Conservation (phyloP, 2,797 vertebrate genomes). For the Sebastes oblongus region DNA sequence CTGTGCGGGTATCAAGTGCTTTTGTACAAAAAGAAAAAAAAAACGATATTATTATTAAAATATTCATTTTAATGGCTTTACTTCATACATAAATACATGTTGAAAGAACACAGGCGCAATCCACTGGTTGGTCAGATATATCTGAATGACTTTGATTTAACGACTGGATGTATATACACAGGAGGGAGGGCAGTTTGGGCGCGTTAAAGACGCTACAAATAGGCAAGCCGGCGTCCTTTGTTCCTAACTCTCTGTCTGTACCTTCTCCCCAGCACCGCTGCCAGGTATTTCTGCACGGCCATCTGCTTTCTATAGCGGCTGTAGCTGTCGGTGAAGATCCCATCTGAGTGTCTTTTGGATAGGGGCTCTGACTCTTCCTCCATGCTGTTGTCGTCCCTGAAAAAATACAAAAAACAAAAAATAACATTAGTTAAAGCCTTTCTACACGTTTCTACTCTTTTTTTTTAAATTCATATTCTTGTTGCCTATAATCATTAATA, state of each 20-base stretch:
- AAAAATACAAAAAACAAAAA: constrained; percentile 34
- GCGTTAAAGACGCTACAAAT: constrained; percentile 91
- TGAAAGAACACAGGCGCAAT: constrained; percentile 97
- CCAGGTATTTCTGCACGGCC: constrained; percentile 99
- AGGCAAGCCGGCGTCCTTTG: constrained; percentile 98
- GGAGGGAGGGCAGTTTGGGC: constrained; percentile 80
- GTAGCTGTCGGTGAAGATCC: constrained; percentile 99
- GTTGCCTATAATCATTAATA: constrained; percentile 1
- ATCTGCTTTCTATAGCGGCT: constrained; percentile 99
- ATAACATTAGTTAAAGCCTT: not conserved
- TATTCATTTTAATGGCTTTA: constrained; percentile 99
- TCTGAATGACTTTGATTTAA: constrained; percentile 91
- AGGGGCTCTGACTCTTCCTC: constrained; percentile 91
- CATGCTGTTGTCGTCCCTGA: constrained; percentile 85
- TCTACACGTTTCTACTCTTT: not conserved
- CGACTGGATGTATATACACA: constrained; percentile 85
- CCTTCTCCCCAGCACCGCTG: constrained; percentile 98
- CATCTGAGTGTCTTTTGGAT: constrained; percentile 97
- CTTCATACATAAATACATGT: constrained; percentile 99
- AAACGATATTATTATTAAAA: constrained; percentile 99
- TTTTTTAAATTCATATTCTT: not conserved
- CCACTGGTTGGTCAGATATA: constrained; percentile 94
- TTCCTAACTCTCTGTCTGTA: constrained; percentile 99
- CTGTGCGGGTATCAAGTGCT: constrained; percentile 99
- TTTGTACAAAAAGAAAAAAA: constrained; percentile 98